A percentile compares a stretch with the other conserved stretches of the same genome.
phyloP scores from a whole-genome alignment of 2,797 vertebrate genomes.

The Spea hammondii region DNA sequence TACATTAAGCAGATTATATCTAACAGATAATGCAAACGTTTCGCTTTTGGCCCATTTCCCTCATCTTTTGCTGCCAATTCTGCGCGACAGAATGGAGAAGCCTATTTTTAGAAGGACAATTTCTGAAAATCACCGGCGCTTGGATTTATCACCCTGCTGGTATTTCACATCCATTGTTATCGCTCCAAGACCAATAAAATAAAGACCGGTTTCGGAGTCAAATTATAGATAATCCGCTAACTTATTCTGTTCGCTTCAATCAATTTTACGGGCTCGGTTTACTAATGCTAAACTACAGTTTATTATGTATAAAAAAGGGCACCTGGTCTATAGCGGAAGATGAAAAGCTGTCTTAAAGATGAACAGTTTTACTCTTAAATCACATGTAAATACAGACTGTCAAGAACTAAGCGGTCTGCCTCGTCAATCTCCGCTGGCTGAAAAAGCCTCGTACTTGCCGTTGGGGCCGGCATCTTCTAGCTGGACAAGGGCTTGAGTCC shows the following conservation, averaged over 20 bases:
- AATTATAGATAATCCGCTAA: slow-evolving; percentile 47
- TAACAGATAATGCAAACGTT: background rate
- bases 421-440: no score
- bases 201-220: slow-evolving; percentile 45
- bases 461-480: no score
- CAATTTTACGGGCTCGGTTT: slow-evolving; percentile 42
- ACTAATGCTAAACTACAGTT: slow-evolving; percentile 33
- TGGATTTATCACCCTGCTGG: slow-evolving; percentile 36
- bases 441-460: no score
- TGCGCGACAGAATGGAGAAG: background rate
- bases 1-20: slow-evolving; percentile 21
- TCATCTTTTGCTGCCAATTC: slow-evolving; percentile 49
- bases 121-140: slow-evolving; percentile 10
- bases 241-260: slow-evolving; percentile 44
- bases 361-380: background rate
- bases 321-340: background rate
- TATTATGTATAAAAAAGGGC: slow-evolving; percentile 17
- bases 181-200: slow-evolving; percentile 49
- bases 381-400: no score
- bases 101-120: slow-evolving; percentile 12
- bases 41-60: slow-evolving; percentile 22
- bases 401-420: no score
- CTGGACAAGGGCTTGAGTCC: no score
- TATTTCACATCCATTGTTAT: slow-evolving; percentile 51
- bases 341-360: background rate